Evolutionary conservation across 2,888 invertebrate genomes (phyloP), one percentile per base, ranked within the genome.

Genomic region (Aelia acuminata): DNA sequence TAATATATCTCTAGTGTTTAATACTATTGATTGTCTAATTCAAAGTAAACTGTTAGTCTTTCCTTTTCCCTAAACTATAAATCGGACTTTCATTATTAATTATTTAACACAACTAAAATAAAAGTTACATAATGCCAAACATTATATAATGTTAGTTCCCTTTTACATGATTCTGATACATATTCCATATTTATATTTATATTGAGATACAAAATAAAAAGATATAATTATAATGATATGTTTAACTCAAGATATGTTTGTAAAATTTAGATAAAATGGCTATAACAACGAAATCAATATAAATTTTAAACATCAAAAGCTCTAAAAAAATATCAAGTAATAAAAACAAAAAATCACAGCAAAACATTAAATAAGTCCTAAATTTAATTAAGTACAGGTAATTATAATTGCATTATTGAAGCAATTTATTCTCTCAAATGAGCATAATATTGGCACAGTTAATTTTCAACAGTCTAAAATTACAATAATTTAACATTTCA

Each of bases 11-110:
- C 84, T 63, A 80, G 48, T 53, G 84, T 49, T 90, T 90, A 90
- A 90, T 88, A 88, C 90, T 90, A 90, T 90, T 90, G 90, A 90
- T 90, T 90, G 90, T 90, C 90, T 90, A 90, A 90, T 90, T 90
- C 90, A 90, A 90, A 90, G 90, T 90, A 90, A 90, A 90, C 88
- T 89, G 89, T 89, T 89, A 90, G 90, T 90, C 90, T 90, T 90
- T 90, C 89, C 90, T 89, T 90, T 87, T 90, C 90, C 90, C 90
- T 90, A 90, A 90, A 89, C 90, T 90, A 90, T 88, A 90, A 87
- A 87, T 88, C 88, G 90, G 90, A 89, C 89, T 90, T 70, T 89
- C 87, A 87, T 86, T 70, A 86, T 88, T 80, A 80, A 85, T 85
- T 85, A 85, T 47, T 85, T 31, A 49, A 85, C 49, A 85, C 49